These are phyloP conservation scores for Microtus richardsoni DNA, from an alignment of 2,113 vertebrate genomes.

Conservation along the genomic window DNA sequence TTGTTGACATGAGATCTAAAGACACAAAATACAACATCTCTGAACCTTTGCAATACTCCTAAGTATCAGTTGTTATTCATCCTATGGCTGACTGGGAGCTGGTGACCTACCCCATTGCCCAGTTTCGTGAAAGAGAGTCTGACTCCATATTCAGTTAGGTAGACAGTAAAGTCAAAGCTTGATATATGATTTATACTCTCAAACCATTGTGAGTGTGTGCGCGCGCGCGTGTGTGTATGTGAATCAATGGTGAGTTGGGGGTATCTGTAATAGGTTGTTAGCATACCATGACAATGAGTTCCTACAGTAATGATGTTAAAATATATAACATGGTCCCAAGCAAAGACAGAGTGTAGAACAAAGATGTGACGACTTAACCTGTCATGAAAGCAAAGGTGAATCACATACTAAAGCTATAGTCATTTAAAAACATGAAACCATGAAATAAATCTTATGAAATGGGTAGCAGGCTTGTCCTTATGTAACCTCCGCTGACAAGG, in stretches of 20 bases:
- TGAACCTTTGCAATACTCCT: neutral
- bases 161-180: neutral
- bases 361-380: neutral
- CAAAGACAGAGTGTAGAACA: neutral
- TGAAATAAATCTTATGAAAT: constrained; percentile 11
- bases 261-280: neutral
- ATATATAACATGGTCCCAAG: neutral
- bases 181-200: neutral
- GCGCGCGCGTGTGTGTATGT: neutral
- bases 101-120: neutral
- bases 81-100: neutral
- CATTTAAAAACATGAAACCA: neutral
- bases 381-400: neutral
- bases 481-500: neutral
- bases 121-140: neutral
- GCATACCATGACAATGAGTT: neutral
- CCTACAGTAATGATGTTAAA: constrained; percentile 10
- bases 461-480: neutral
- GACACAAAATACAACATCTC: neutral
- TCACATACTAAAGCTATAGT: neutral
- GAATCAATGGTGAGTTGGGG: neutral
- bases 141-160: neutral
- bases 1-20: neutral
- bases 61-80: neutral
- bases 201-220: neutral